Base-by-base conservation (phyloP, 2,888 invertebrate genomes). In the Nomada fucata region DNA sequence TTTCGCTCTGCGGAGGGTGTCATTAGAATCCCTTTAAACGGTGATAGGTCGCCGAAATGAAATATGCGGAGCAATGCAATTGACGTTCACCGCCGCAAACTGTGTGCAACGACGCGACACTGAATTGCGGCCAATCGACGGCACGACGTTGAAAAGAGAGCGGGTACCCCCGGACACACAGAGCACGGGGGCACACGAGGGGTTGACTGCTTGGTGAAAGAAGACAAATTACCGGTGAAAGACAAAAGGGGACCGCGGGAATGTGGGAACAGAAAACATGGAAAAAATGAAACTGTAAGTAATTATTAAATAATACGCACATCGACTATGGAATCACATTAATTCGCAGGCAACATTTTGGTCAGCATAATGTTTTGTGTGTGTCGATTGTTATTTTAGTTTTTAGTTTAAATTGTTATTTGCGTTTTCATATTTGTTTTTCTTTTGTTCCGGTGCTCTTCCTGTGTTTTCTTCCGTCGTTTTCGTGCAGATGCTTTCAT, bases 61-160 rank as follows among this genome's bases (percentile, higher is more conserved):
- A 90, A 90, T 86, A 90, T 89, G 86, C 89, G 81, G 60, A 91
- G 91, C 87, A 88, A 92, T 92, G 92, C 90, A 87, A 87, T 91
- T 91, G 91, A 91, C 92, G 88, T 91, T 88, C 79, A 77, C 86
- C 79, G 85, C 89, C 88, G 82, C 90, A 90, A 91, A 90, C 82
- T 71, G 79, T 77, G 90, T 87, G 89, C 90, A 92, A 89, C 91
- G 92, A 91, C 87, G 91, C 91, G 90, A 89, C 86, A 89, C 88
- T 92, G 91, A 93, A 89, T 90, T 92, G 92, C 84, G 92, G 91
- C 89, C 91, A 91, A 92, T 92, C 86, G 89, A 81, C 86, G 84
- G 86, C 57, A 75, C 75, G 79, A 82, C 77, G 84, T 75, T 76
- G 69, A 73, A 85, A 79, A 79, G 79, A 86, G 78, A 47, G 26